Evolutionary conservation across 2,113 vertebrate genomes (phyloP).

Genomic region (Odontophorus gujanensis): DNA sequence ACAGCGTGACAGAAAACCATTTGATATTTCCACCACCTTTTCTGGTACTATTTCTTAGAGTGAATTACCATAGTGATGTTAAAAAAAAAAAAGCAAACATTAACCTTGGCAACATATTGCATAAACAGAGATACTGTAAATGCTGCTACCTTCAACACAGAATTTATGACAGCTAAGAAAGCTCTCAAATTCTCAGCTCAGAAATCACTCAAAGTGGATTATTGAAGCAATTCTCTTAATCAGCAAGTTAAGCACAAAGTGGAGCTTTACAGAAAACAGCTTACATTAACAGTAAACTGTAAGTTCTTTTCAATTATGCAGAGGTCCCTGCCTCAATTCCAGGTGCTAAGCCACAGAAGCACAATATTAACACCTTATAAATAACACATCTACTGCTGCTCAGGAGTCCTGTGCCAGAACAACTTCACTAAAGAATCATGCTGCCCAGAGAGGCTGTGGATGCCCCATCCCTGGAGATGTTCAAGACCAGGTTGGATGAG

Average conservation of each 20-base stretch:
- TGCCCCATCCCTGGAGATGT: no score
- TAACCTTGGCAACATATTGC: background rate
- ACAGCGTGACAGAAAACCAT: accelerated
- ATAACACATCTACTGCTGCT: background rate
- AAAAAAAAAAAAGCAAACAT: background rate
- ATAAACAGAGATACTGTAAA: background rate
- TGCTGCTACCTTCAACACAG: background rate
- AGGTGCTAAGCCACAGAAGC: background rate
- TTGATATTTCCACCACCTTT: background rate
- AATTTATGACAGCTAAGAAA: background rate
- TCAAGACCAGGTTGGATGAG: no score
- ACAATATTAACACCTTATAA: background rate
- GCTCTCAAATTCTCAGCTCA: background rate
- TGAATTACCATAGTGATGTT: accelerated
- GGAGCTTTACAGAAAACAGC: background rate
- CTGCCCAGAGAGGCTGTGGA: no score
- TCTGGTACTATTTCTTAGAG: background rate
- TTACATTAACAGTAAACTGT: background rate
- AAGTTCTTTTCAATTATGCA: background rate
- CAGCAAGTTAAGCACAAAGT: background rate
- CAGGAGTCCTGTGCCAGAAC: background rate
- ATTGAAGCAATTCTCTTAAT: conserved; percentile 5
- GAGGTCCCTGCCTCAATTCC: background rate
- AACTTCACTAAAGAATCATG: background rate
- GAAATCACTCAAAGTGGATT: conserved; percentile 1